These are phyloP conservation scores for Resseliella maxima DNA, from an alignment of 2,888 invertebrate species.

Conservation along the genomic window DNA sequence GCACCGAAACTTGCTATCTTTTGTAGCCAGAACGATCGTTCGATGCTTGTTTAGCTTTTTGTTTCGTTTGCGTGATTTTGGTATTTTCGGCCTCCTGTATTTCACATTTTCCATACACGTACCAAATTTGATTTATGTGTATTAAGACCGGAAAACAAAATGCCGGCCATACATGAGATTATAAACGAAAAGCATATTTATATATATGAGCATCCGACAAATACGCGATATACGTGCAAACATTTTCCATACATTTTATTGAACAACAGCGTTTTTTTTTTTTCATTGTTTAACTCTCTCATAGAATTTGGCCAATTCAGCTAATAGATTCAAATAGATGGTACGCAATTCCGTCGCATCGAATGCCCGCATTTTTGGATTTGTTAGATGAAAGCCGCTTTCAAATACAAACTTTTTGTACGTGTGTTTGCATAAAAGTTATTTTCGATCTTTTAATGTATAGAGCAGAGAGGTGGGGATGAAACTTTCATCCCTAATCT, in stretches of 20 bases:
- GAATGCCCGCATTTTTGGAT: neutral
- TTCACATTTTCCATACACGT: constrained; percentile 6
- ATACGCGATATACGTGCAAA: constrained; percentile 27
- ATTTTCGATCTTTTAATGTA: neutral
- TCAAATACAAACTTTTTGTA: neutral
- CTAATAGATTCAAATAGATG: neutral
- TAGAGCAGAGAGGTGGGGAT: neutral
- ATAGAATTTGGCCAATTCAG: neutral
- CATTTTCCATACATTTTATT: neutral
- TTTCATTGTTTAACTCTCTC: neutral
- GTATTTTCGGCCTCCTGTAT: neutral
- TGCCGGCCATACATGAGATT: neutral
- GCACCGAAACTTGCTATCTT: neutral
- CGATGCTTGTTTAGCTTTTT: neutral
- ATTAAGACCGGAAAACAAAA: neutral
- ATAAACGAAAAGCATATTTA: constrained; percentile 20
- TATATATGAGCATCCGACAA: neutral
- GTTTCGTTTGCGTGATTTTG: neutral
- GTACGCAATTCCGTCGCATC: neutral
- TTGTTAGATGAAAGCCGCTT: neutral
- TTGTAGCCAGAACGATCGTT: neutral
- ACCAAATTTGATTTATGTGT: constrained; percentile 21
- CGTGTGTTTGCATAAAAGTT: neutral
- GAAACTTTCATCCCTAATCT: too few species aligned
- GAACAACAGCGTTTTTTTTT: neutral